Base-by-base conservation (phyloP, 2,113 vertebrate species). In the Equus przewalskii region DNA sequence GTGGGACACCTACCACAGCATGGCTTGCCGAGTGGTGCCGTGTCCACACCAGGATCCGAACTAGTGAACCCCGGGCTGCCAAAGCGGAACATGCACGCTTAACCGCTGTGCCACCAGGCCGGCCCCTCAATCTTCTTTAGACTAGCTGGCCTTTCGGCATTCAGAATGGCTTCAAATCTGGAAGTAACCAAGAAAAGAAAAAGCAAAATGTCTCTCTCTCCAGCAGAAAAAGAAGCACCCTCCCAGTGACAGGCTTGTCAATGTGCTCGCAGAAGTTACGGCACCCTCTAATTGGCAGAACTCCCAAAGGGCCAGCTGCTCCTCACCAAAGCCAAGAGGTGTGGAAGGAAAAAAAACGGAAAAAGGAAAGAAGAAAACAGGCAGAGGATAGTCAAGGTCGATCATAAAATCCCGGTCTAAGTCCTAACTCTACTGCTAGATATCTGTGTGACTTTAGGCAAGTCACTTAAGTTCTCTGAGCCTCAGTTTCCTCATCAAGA, bases 321-420 rank as follows among this genome's bases (percentile, higher is more conserved):
- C n/a, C 73, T 86, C 93, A 96, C 49, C 88, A 90, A 93, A 88
- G 80, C 51, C 92, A 89, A 94, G 85, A 96, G 76, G 56, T 94
- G 14, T 69, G n/a, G 78, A 69, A 91, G 67, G 28, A 16, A 46
- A 81, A 64, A 69, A 87, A 82, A 60, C 36, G 4, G 54, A 73
- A 89, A 96, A 94, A 67, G 16, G 22, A 91, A 96, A 86, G 26
- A 76, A 86, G 16, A 82, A 95, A 95, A 86, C 60, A 80, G 65
- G 72, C 41, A 67, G 51, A 84, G 28, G 56, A 65, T 67, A 79
- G 72, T 85, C 69, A 78, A 64, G 30, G 79, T 54, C 4, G 7
- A 62, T 67, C 49, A 87, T n/a, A 75, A 90, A 69, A 49, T 79
- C 73, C 56, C 51, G 78, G 30, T 26, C 51, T 70, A 36, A 86